Evolutionary conservation across 1,140 invertebrate species (phyloP).

Genomic region (Plutomurus gul): DNA sequence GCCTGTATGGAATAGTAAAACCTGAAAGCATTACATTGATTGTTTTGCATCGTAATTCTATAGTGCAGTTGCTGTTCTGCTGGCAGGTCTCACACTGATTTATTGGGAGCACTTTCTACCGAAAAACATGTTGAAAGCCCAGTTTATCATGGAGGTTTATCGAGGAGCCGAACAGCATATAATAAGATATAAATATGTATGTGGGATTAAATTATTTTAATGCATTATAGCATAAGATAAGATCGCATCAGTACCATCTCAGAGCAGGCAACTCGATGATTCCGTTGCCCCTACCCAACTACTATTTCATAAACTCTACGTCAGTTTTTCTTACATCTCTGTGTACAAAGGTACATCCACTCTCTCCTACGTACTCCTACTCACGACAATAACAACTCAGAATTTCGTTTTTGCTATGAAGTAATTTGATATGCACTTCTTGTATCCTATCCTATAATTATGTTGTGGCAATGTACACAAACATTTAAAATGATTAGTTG

Average conservation of each 20-base stretch:
- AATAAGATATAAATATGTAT: neutral
- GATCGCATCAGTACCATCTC: too few species aligned
- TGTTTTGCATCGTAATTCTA: neutral
- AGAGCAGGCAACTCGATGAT: too few species aligned
- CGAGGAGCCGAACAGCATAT: neutral
- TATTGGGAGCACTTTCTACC: conserved; percentile 18
- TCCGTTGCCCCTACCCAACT: too few species aligned
- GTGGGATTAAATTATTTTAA: neutral
- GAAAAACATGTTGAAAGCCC: conserved; percentile 29
- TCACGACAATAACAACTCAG: too few species aligned
- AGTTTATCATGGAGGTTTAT: conserved; percentile 6
- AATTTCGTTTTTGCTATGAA: neutral
- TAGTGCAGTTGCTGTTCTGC: neutral
- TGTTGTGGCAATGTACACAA: conserved; percentile 7
- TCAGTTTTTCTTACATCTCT: too few species aligned
- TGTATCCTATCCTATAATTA: conserved; percentile 13
- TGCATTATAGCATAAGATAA: neutral
- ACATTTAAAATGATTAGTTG: conserved; percentile 20
- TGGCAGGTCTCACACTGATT: conserved; percentile 11
- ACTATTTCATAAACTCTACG: too few species aligned
- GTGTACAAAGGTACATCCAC: too few species aligned
- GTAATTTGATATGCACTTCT: conserved; percentile 26
- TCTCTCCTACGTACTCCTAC: too few species aligned
- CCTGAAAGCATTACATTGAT: too few species aligned
- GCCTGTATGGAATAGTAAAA: too few species aligned